Base-by-base conservation (phyloP, 1,140 invertebrate species). In the Colletes latitarsis region DNA sequence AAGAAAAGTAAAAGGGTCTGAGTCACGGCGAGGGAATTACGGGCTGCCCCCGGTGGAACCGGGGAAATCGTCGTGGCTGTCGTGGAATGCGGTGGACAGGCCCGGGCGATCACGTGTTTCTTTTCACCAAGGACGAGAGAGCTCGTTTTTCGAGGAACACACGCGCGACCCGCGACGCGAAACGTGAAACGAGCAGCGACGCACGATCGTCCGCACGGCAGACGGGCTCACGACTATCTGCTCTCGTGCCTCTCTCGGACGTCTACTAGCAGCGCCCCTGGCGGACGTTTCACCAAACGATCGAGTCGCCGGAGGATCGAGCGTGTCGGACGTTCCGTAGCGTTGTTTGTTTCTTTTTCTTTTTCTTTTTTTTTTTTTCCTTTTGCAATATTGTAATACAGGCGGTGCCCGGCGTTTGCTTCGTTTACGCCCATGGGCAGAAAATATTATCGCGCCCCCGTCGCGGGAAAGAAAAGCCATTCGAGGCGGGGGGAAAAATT, bases 191-290 rank as follows among this genome's bases (percentile, higher is more conserved):
- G n/a, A 43, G 49, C 10, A 68, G 64, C 43, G 49, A 19, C 8
- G n/a, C 60, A 43, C 77, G 17, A 52, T 71, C 80, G 83, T 90
- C 91, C 90, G 90, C 78, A 91, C 90, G 79, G 87, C 88, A 83
- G 83, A 90, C 89, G 85, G 86, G 86, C 84, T 86, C 90, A 88
- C 90, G 88, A 83, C 91, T 91, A 90, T 92, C 91, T 93, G 91
- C 74, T 60, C 81, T 60, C 81, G 69, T 66, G 82, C 78, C 86
- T 88, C 85, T 82, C 84, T 84, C 82, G 70, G 80, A 62, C 66
- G 66, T 72, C 30, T 6, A 53, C 19, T 21, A 0, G 39, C 73
- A 91, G 90, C 89, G 90, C 90, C 89, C 68, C 90, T 89, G 41
- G 62, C 72, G 91, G 88, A 75, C 21, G 80, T 78, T 52, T 43